Evolutionary conservation across 2,888 invertebrate species (phyloP), one percentile per base, ranked within the genome.

Genomic region (Pterostichus niger): DNA sequence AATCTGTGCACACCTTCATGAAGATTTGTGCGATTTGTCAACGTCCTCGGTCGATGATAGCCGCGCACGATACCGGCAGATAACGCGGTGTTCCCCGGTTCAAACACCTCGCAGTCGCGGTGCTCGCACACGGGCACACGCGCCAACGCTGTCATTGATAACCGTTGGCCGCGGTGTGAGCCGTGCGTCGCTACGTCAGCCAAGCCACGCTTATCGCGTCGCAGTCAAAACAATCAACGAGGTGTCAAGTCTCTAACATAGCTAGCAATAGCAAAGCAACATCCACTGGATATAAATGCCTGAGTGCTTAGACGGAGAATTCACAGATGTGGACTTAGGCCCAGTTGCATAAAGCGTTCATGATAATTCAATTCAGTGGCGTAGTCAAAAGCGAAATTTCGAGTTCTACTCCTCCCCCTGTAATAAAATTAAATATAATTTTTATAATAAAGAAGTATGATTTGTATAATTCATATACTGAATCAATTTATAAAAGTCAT

Each of bases 1-100:
- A 40, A 9, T 6, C 40, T 40, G 9, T 40, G 3, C 9, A 6
- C 40, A 40, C 7, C 40, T 24, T 9, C 40, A 40, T 40, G 1
- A 40, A 40, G 40, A 40, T 40, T 40, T 40, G 1, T 6, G 40
- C 40, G 40, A 40, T 56, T 13, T 17, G 17, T 56, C 56, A 15
- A 17, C 13, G 11, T 56, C 56, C 56, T 17, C 56, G 13, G 3
- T 13, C 17, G 13, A 52, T 52, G 52, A 52, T 52, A 13, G n/a
- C 5, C 13, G 13, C 52, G 13, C n/a, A n/a, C 13, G 13, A 13
- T 52, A 52, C 52, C 56, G 56, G 56, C 24, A 56, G 56, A 56
- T 56, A 56, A 56, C 17, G 17, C 56, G 56, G 56, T 56, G 56
- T 56, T 56, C 56, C 56, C 56, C 56, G 56, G 56, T 56, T 56